These are phyloP conservation scores for Sipha maydis DNA, from an alignment of 2,888 invertebrate species.

Conservation along the genomic window DNA sequence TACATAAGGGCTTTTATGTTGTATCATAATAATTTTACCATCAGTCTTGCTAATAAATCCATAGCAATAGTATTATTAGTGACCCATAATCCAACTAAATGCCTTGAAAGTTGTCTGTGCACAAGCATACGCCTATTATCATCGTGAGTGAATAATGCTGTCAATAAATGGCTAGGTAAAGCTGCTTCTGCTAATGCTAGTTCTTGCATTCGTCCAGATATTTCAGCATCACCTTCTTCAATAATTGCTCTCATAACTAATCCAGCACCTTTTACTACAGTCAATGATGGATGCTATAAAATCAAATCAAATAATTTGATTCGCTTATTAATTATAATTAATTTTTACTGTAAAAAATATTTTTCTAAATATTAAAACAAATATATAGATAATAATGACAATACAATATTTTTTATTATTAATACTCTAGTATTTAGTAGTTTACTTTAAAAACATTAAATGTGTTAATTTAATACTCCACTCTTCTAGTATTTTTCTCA, in stretches of 20 bases:
- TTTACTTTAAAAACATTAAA: too few species aligned
- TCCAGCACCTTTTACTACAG: conserved; percentile 96
- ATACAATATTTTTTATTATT: too few species aligned
- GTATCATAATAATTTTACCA: conserved; percentile 73
- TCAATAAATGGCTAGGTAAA: conserved; percentile 88
- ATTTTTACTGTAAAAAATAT: too few species aligned
- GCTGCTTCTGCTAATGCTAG: conserved; percentile 97
- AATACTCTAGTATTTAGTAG: too few species aligned
- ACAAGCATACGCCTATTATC: conserved; percentile 84
- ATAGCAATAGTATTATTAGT: conserved; percentile 93
- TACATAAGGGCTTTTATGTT: neutral
- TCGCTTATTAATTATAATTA: neutral
- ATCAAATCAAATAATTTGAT: conserved; percentile 16
- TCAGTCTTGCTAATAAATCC: conserved; percentile 84
- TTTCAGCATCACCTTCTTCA: conserved; percentile 94
- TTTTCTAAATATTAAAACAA: too few species aligned
- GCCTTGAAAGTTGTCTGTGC: conserved; percentile 90
- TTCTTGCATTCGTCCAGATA: conserved; percentile 94
- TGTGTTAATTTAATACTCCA: too few species aligned
- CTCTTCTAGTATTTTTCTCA: too few species aligned
- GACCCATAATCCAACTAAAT: conserved; percentile 95
- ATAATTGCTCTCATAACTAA: conserved; percentile 96
- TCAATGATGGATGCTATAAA: conserved; percentile 92
- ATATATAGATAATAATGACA: too few species aligned
- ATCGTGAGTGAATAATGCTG: conserved; percentile 86